Base-by-base conservation (phyloP, 2,797 vertebrate species). In the Pangasius larnaudii region DNA sequence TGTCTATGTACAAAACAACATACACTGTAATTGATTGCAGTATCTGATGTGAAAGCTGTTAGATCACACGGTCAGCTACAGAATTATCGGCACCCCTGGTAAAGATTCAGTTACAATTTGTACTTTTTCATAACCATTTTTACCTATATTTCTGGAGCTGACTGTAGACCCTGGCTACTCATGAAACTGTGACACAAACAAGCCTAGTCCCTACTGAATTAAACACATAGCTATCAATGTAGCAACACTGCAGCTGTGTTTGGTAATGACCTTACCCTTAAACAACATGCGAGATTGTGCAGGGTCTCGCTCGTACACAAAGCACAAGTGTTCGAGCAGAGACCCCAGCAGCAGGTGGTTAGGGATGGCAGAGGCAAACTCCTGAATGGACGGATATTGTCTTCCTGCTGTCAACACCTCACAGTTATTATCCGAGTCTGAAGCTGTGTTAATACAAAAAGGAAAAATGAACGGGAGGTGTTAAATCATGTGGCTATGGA, bases 321-420 rank as follows among this genome's bases (percentile, higher is more conserved):
- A 97, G 93, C 98, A 99, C 85, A 99, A 94, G 89, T 99, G 98
- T 91, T 99, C 98, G 87, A 99, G 95, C 83, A 99, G 93, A 0
- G 99, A 99, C 22, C 98, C 98, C 0, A 99, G 94, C 72, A 99
- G 93, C 6, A 99, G 97, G 88, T 99, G 98, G 94, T 99, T 99
- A 67, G 99, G 98, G 89, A 99, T 97, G 2, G 96, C 96, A 0
- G 98, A 97, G 4, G 97, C 97, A 92, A 97, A 96, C 92, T 97
- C 96, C 85, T 96, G 94, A 89, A 97, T 91, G 27, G 95, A 95
- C 0, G 92, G 90, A 87, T 96, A 96, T 71, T 88, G 94, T 89
- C 86, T 93, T 22, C 94, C 93, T 33, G 95, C 95, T 63, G 97
- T 96, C 3, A 97, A 90, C 59, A 98, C 92, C n/a, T 97, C 96